phyloP scores from a whole-genome alignment of 2,888 invertebrate species.

The Ochropleura plecta region DNA sequence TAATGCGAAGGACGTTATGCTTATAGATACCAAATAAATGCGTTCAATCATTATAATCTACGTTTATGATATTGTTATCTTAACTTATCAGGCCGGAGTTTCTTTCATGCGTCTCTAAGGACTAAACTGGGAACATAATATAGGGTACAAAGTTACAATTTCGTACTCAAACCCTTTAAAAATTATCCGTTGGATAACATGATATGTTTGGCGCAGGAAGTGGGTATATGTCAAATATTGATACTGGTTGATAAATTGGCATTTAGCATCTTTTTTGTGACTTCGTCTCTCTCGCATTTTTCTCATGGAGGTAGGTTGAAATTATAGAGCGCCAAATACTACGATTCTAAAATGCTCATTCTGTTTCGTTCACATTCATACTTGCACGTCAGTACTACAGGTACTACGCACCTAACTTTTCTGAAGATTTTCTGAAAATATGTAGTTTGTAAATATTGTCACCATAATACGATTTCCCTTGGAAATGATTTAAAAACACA shows the following conservation, averaged over 20 bases:
- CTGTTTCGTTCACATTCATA: no score
- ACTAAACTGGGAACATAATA: constrained; percentile 9
- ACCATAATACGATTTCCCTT: not conserved
- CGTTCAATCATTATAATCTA: not conserved
- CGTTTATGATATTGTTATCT: constrained; percentile 26
- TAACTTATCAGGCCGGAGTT: not conserved
- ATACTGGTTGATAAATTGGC: constrained; percentile 10
- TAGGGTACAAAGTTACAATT: not conserved
- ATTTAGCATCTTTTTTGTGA: constrained; percentile 15
- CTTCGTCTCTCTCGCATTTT: not conserved
- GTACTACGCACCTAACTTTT: no score
- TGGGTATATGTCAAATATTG: constrained; percentile 35
- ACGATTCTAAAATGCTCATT: no score
- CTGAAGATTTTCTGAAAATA: not conserved
- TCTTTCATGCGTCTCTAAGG: constrained; percentile 2
- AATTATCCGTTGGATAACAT: constrained; percentile 14
- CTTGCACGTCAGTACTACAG: no score
- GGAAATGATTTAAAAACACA: not conserved
- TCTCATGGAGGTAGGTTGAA: no score
- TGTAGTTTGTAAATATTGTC: not conserved
- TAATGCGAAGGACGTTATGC: not conserved
- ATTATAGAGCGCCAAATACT: no score
- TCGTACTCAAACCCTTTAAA: not conserved
- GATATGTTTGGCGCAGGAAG: constrained; percentile 36
- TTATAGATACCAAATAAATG: constrained; percentile 6